Base-by-base conservation (phyloP, 2,113 vertebrate genomes). In the Hydrochoerus hydrochaeris region DNA sequence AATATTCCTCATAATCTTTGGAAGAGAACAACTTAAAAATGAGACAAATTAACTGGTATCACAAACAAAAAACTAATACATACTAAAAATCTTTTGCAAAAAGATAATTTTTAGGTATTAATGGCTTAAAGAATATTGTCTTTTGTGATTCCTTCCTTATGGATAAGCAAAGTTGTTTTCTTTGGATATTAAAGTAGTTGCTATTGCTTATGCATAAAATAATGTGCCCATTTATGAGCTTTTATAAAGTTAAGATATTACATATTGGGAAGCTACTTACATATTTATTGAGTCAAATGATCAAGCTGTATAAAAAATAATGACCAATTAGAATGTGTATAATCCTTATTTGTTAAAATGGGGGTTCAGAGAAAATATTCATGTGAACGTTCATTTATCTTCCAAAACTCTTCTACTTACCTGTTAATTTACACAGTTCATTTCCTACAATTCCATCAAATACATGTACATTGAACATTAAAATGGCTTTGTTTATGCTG, bases 401-500 rank as follows among this genome's bases (percentile, higher is more conserved):
- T 83, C 60, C 9, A 13, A 96, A 86, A 94, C 57, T 97, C 20
- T 95, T 95, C 80, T 62, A 44, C 41, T 94, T 96, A 65, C 86
- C 7, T 91, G 38, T 96, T 78, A 91, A 95, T 96, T 52, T 77
- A 73, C 88, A 93, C 24, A 91, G 41, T 95, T 90, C 52, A 90
- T 97, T 97, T 98, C 35, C 65, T 75, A 28, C 84, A 98, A 88
- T 81, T 96, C 28, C 24, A 89, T 91, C 78, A 24, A 97, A 82
- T 88, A 46, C 65, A 93, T 94, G 80, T 49, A 95, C 52, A 97
- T 85, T 97, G 96, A 96, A 96, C 49, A 85, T 84, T 88, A 97
- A 98, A 96, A 94, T 92, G 75, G 4, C 62, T 52, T 96, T 52
- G 73, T 95, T 97, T 97, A 52, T 95, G 62, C 97, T 96, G 20